Conservation (phyloP, 1,140 invertebrate genomes). For the Schlechtendalia chinensis region DNA sequence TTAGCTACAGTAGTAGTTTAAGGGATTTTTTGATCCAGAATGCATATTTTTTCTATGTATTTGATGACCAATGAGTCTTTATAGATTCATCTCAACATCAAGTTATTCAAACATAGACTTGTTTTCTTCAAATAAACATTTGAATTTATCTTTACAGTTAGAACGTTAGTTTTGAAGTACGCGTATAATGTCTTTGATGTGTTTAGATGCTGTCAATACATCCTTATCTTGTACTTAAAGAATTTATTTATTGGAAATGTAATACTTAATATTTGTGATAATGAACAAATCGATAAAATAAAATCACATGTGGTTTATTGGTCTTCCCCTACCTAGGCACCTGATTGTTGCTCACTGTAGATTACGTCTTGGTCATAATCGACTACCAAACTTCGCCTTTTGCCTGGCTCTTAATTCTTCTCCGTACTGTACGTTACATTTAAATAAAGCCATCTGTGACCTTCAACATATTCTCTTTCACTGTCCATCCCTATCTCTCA, state of each 20-base stretch:
- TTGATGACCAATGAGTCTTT: slow-evolving; percentile 1
- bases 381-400: too few species aligned
- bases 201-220: background rate
- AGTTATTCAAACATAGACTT: background rate
- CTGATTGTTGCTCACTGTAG: too few species aligned
- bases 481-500: too few species aligned
- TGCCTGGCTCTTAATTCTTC: too few species aligned
- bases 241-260: background rate
- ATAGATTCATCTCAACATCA: slow-evolving; percentile 5
- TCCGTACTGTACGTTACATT: too few species aligned
- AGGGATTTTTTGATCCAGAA: slow-evolving; percentile 1
- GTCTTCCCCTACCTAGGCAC: too few species aligned
- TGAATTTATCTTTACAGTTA: background rate
- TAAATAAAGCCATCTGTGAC: too few species aligned
- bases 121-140: slow-evolving; percentile 3
- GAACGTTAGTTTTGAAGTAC: background rate
- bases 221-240: slow-evolving; percentile 7
- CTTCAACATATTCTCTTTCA: too few species aligned
- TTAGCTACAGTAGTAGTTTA: background rate
- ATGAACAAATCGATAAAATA: slow-evolving; percentile 1
- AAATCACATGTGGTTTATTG: too few species aligned
- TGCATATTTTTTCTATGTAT: background rate
- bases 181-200: background rate
- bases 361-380: too few species aligned
- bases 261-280: slow-evolving; percentile 7